Conservation (phyloP, 2,797 vertebrate species). For the Chelon labrosus region DNA sequence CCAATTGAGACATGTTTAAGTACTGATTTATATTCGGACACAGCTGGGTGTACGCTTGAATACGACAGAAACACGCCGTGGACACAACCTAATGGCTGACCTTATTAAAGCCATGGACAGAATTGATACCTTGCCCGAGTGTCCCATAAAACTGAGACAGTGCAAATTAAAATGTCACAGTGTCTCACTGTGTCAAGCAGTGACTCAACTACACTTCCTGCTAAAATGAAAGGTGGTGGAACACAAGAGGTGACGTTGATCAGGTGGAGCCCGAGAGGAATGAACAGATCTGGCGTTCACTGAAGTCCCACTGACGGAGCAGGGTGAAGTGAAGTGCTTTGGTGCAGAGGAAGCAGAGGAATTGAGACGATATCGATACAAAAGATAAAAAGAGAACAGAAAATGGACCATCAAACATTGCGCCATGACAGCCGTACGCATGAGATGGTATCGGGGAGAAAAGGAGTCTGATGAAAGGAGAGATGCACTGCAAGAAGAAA, state of each 20-base stretch:
- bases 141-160: conserved; percentile 45
- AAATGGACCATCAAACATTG: conserved; percentile 4
- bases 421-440: conserved; percentile 16
- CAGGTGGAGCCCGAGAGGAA: conserved; percentile 27
- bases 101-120: conserved; percentile 50
- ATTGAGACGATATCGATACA: conserved; percentile 17
- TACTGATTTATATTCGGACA: conserved; percentile 34
- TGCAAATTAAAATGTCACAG: conserved; percentile 63
- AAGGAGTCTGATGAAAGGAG: conserved; percentile 17
- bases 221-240: conserved; percentile 45
- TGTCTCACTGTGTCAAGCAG: conserved; percentile 28
- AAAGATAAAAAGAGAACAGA: not conserved
- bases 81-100: conserved; percentile 45
- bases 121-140: conserved; percentile 35
- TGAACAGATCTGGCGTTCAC: conserved; percentile 17
- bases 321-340: conserved; percentile 4
- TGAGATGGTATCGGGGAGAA: conserved; percentile 8
- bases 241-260: conserved; percentile 32
- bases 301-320: conserved; percentile 8
- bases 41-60: conserved; percentile 17
- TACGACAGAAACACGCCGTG: conserved; percentile 25
- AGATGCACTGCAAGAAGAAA: not conserved
- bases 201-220: conserved; percentile 51
- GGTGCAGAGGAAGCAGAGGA: conserved; percentile 18
- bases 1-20: conserved; percentile 25